Evolutionary conservation across 2,888 invertebrate genomes (phyloP).

Genomic region (Falcaria lacertinaria): DNA sequence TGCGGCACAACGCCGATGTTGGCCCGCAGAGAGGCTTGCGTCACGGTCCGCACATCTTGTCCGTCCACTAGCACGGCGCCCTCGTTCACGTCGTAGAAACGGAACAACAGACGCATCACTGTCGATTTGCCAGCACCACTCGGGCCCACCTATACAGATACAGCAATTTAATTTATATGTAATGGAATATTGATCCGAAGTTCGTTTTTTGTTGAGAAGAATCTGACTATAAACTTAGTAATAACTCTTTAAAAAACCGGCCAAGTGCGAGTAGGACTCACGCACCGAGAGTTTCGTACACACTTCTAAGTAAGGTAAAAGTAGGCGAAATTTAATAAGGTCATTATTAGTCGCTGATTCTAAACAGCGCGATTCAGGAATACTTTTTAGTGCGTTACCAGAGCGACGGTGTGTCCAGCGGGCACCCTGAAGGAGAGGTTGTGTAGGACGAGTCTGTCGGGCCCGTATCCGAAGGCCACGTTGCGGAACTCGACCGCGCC

Average conservation of each 20-base stretch:
- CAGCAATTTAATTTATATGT: no score
- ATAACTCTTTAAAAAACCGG: no score
- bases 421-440: constrained; percentile 89
- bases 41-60: constrained; percentile 92
- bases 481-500: constrained; percentile 93
- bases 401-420: constrained; percentile 91
- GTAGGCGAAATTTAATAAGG: no score
- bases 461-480: constrained; percentile 93
- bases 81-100: constrained; percentile 96
- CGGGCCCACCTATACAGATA: constrained; percentile 85
- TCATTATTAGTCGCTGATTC: no score
- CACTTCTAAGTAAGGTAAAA: no score
- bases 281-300: no score
- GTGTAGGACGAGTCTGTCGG: constrained; percentile 86
- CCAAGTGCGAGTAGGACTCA: no score
- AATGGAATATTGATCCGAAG: no score
- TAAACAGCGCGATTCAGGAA: no score
- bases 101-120: constrained; percentile 94
- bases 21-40: constrained; percentile 89
- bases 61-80: constrained; percentile 94
- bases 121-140: constrained; percentile 98
- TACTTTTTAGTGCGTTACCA: constrained; percentile 65
- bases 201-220: no score
- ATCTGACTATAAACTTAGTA: no score
- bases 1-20: constrained; percentile 98